Percentiles rank a stretch among this genome's conserved stretches.
phyloP scores from a whole-genome alignment of 2,797 vertebrate genomes.

The Dicrostonyx torquatus region DNA sequence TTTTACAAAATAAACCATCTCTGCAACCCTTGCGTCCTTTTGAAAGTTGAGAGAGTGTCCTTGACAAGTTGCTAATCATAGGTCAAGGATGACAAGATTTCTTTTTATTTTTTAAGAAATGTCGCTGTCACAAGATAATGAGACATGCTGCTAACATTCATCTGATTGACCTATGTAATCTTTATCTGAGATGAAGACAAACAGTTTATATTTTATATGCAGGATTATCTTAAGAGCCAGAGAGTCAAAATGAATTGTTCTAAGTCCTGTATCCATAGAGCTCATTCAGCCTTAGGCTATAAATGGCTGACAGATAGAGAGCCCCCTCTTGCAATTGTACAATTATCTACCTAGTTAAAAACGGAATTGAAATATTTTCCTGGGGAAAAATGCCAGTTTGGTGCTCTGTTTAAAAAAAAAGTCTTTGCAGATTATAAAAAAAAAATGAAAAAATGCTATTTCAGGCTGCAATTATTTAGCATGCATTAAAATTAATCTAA shows the following conservation, averaged over 20 bases:
- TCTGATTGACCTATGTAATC: conserved; percentile 14
- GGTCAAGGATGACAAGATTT: neutral
- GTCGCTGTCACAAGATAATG: neutral
- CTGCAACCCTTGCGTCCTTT: neutral
- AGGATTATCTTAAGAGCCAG: conserved; percentile 37
- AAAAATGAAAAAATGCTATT: conserved; percentile 70
- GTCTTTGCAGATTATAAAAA: conserved; percentile 75
- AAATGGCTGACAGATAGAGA: conserved; percentile 39
- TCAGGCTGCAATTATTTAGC: conserved; percentile 60
- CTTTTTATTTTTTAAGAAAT: neutral
- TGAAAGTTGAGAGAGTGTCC: neutral
- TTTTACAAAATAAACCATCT: neutral
- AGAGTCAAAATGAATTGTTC: conserved; percentile 13
- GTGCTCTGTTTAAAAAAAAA: conserved; percentile 22
- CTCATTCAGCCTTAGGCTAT: neutral
- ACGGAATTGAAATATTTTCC: conserved; percentile 77
- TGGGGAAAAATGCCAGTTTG: conserved; percentile 15
- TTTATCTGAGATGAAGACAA: conserved; percentile 38
- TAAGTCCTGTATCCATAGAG: neutral
- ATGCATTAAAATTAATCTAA: conserved; percentile 62
- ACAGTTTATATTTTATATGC: conserved; percentile 48
- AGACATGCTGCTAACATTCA: neutral
- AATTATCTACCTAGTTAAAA: conserved; percentile 79
- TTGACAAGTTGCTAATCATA: conserved; percentile 35
- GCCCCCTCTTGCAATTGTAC: conserved; percentile 12